phyloP scores from a whole-genome alignment of 1,140 invertebrate species.

The Brachionus rubens region DNA sequence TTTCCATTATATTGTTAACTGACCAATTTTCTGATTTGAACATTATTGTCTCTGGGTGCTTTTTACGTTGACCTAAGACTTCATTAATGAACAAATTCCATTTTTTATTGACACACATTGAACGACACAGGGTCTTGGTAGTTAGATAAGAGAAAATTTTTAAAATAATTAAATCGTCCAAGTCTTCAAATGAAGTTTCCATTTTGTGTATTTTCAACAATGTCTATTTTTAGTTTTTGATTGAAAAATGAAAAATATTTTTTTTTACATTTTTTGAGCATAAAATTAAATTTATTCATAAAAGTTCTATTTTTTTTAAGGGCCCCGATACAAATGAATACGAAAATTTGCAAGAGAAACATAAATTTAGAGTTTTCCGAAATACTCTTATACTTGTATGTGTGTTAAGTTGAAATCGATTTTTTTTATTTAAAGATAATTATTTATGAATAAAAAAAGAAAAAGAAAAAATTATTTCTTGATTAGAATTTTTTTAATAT shows the following conservation, averaged over 20 bases:
- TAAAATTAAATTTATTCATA: no score
- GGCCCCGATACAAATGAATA: no score
- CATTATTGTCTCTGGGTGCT: neutral
- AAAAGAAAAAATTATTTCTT: neutral
- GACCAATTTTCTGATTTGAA: neutral
- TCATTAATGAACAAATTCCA: neutral
- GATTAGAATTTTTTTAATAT: neutral
- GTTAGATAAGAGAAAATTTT: constrained; percentile 17
- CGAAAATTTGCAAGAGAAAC: no score
- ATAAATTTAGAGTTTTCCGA: no score
- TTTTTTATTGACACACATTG: constrained; percentile 10
- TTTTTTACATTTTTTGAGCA: no score
- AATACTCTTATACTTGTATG: no score
- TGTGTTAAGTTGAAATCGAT: neutral
- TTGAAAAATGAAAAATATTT: no score
- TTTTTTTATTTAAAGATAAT: no score
- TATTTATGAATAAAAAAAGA: neutral
- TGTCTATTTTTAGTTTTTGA: no score
- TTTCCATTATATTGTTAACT: neutral
- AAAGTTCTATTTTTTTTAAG: no score
- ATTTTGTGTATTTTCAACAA: neutral
- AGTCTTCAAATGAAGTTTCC: neutral
- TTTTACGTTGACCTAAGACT: neutral
- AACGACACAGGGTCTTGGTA: neutral
- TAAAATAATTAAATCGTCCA: constrained; percentile 3